Conservation (phyloP, 2,888 invertebrate species). For the Muscina levida region DNA sequence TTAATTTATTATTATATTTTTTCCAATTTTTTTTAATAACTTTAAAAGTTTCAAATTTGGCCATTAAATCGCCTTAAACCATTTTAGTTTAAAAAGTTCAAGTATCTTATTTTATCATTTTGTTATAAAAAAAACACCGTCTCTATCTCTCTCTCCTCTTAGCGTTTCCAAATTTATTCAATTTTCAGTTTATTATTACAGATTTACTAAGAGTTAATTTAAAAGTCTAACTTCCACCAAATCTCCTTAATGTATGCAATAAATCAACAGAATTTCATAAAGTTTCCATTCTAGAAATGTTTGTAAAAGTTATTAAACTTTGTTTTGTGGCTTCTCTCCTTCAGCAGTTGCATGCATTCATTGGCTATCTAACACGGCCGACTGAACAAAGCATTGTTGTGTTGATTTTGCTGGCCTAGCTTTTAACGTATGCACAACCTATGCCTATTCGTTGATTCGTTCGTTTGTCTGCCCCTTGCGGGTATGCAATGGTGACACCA, state of each 20-base stretch:
- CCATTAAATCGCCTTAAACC: too few relatives aligned
- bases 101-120: too few relatives aligned
- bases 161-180: not conserved
- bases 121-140: too few relatives aligned
- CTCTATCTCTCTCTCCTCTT: too few relatives aligned
- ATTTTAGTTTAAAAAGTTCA: too few relatives aligned
- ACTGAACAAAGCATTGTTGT: slow-evolving; percentile 11
- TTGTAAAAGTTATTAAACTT: slow-evolving; percentile 9
- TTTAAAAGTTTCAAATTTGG: too few relatives aligned
- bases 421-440: not conserved
- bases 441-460: not conserved
- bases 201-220: not conserved
- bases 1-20: too few relatives aligned
- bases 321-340: not conserved
- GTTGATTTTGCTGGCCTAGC: not conserved
- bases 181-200: not conserved
- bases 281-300: not conserved
- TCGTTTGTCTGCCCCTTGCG: not conserved
- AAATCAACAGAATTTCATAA: slow-evolving; percentile 1
- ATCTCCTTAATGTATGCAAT: slow-evolving; percentile 1
- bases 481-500: slow-evolving; percentile 13
- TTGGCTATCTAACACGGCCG: not conserved
- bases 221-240: not conserved
- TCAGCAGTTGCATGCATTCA: not conserved
- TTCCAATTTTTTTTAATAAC: too few relatives aligned